Conservation (phyloP, 2,888 invertebrate genomes). For the Coelogynopora nodosa region DNA sequence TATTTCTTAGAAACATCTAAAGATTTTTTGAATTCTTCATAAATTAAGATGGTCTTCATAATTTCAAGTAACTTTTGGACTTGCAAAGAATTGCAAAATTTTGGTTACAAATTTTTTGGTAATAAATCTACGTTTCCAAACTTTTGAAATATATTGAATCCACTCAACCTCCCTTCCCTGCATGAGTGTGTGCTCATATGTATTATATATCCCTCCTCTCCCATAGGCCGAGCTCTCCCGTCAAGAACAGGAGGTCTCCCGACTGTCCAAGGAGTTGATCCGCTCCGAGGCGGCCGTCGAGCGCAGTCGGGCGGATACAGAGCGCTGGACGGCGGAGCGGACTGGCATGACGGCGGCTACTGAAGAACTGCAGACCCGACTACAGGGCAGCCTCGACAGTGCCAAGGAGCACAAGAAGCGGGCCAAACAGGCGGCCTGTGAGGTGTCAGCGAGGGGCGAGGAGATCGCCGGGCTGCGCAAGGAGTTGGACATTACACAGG, state of each 20-base stretch:
- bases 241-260: constrained; percentile 37
- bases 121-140: no score
- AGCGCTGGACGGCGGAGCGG: neutral
- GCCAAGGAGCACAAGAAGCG: constrained; percentile 28
- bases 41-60: no score
- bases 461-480: constrained; percentile 54
- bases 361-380: constrained; percentile 55
- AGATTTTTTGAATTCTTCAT: no score
- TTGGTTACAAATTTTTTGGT: no score
- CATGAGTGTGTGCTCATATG: no score
- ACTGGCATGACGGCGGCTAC: constrained; percentile 53
- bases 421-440: neutral
- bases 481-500: neutral
- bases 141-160: no score
- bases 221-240: constrained; percentile 10
- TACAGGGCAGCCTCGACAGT: constrained; percentile 56
- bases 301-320: constrained; percentile 21
- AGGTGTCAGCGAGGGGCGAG: constrained; percentile 57
- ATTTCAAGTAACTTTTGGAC: no score
- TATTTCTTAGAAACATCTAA: no score
- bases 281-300: constrained; percentile 30
- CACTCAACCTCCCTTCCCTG: no score
- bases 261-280: constrained; percentile 36
- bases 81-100: no score
- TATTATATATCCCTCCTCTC: no score